These are phyloP conservation scores for Campylomormyrus numenius DNA, from an alignment of 2,113 vertebrate species.

Conservation along the genomic window DNA sequence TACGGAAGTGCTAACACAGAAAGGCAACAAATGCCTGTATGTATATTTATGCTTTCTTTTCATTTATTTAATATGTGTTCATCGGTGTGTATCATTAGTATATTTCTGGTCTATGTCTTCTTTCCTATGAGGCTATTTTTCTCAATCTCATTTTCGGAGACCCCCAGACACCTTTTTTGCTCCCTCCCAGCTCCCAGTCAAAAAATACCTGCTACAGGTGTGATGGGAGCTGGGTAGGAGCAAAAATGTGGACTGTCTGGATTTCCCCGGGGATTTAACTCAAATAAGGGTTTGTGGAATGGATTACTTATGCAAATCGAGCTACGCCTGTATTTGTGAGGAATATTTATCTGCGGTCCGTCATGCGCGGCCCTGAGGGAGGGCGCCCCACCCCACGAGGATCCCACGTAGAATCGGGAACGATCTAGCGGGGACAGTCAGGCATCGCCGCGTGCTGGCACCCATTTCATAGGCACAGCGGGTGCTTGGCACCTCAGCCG, in stretches of 20 bases:
- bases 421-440: neutral
- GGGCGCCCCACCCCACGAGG: neutral
- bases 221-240: neutral
- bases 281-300: neutral
- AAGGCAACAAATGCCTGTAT: neutral
- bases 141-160: neutral
- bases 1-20: neutral
- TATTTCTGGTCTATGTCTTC: neutral
- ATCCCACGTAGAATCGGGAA: neutral
- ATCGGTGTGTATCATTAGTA: neutral
- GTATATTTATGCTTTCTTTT: neutral
- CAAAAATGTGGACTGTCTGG: neutral
- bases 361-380: neutral
- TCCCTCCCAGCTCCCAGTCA: neutral
- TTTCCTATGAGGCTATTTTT: neutral
- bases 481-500: neutral
- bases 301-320: neutral
- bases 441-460: neutral
- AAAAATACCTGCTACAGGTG: neutral
- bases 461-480: neutral
- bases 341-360: neutral
- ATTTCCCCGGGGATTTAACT: neutral
- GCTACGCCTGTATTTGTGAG: neutral
- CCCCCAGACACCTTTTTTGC: neutral
- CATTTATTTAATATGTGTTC: neutral